These are phyloP conservation scores for Drosophila algonquin DNA, from an alignment of 2,888 invertebrate genomes.

Conservation along the genomic window DNA sequence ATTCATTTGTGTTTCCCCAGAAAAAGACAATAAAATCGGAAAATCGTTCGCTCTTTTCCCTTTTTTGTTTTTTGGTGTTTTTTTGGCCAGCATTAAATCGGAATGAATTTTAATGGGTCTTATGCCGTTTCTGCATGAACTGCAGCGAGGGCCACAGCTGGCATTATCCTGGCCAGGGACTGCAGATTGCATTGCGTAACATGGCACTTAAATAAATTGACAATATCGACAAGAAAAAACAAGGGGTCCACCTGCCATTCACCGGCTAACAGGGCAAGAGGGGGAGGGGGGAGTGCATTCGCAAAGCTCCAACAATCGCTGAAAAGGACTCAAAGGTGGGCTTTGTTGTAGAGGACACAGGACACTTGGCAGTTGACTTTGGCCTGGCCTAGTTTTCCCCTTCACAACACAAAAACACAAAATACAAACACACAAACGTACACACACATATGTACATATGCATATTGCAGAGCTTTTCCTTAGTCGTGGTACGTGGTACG, in stretches of 20 bases:
- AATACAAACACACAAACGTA: not conserved
- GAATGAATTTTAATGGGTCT: slow-evolving; percentile 54
- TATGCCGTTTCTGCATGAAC: slow-evolving; percentile 14
- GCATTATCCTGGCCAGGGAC: slow-evolving; percentile 21
- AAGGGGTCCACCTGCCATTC: slow-evolving; percentile 34
- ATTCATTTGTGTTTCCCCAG: slow-evolving; percentile 14
- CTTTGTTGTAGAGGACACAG: slow-evolving; percentile 21
- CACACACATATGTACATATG: not conserved
- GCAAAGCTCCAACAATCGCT: slow-evolving; percentile 38
- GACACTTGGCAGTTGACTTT: slow-evolving; percentile 33
- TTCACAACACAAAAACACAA: not conserved
- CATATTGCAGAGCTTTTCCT: slow-evolving; percentile 23
- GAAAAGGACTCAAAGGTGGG: slow-evolving; percentile 43
- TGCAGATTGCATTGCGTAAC: slow-evolving; percentile 61
- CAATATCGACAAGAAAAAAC: slow-evolving; percentile 51
- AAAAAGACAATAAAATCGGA: slow-evolving; percentile 47
- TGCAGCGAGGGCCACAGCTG: slow-evolving; percentile 6
- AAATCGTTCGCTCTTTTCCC: slow-evolving; percentile 17
- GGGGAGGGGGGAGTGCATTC: not conserved
- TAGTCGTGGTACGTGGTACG: not conserved
- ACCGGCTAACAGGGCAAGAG: slow-evolving; percentile 5
- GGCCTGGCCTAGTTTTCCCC: slow-evolving; percentile 32
- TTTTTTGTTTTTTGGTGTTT: not conserved
- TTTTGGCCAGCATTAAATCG: slow-evolving; percentile 16
- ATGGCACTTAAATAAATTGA: slow-evolving; percentile 75